Evolutionary conservation across 2,113 vertebrate genomes (phyloP), one percentile per base, ranked within the genome.

Genomic region (Callopanchax toddi): DNA sequence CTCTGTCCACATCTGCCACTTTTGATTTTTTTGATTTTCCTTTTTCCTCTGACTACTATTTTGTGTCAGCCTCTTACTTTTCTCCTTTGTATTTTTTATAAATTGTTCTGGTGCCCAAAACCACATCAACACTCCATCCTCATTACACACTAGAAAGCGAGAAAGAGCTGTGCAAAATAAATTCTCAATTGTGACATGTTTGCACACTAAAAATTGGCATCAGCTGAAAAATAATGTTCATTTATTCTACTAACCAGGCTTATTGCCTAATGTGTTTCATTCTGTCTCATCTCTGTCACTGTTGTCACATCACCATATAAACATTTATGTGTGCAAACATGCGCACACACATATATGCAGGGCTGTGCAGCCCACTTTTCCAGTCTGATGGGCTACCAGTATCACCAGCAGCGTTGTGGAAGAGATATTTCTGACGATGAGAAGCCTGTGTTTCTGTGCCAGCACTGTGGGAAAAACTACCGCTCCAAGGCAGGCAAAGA

Each of bases 361-460:
- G 96, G 95, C 25, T 99, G 97, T 2, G 81, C 93, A 67, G 96
- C 96, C 6, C 93, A 96, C 67, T 98, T 98, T 91, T 94, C 94
- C 88, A 98, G 95, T 84, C 92, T 98, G 61, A 97, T 97, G 95
- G 95, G 97, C 53, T 98, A 96, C 89, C 96, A 98, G 91, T 98
- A 98, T 89, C 96, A 98, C 89, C 94, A 95, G 91, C 96, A 95
- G 73, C 94, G 96, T 57, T 97, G 96, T 20, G 95, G 96, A 57
- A 93, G 94, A 78, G 93, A 96, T 23, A 90, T 92, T 1, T 87
- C 93, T 0, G 95, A 96, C 52, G 84, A 92, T 0, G 94, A 95
- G 73, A 95, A 93, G 83, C 93, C 94, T 1, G 77, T 93, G 72
- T 98, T 97, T 86, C 90, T 94, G 74, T 98, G 96, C 45, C 87